Base-by-base conservation (phyloP, 2,888 invertebrate species). In the Mylabris sibirica region DNA sequence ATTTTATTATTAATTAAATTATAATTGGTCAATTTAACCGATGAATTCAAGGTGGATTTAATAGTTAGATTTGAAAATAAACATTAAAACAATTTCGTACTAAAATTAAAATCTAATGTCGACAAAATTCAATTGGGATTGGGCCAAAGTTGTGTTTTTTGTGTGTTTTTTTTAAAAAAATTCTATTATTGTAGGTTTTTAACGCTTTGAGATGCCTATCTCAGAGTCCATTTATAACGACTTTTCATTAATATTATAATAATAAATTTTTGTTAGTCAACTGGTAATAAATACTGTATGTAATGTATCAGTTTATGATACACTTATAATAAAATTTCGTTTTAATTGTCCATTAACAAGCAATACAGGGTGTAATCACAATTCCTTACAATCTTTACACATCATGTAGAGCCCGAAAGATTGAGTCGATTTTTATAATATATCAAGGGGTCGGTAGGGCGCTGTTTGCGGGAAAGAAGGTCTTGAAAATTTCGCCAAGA, bases 321-420 rank as follows among this genome's bases (percentile, higher is more conserved):
- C 22, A 22, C 22, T 53, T 53, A 53, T 53, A 53, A 53, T 53
- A 53, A 57, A 57, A 24, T 57, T 57, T 57, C 6, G 24, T 14
- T 57, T 57, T 24, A 57, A 57, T 57, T 57, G 24, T 61, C 35
- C 61, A 61, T 61, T 38, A 61, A 61, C 61, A 35, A 41, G 35
- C 41, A 41, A 38, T 41, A 60, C 14, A 30, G 14, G n/a, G n/a
- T n/a, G n/a, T n/a, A n/a, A n/a, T n/a, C n/a, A n/a, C n/a, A n/a
- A n/a, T n/a, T n/a, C n/a, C n/a, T n/a, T n/a, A n/a, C n/a, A n/a
- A n/a, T n/a, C n/a, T n/a, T n/a, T n/a, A n/a, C n/a, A n/a, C n/a
- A n/a, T n/a, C n/a, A n/a, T n/a, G n/a, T n/a, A n/a, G n/a, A n/a
- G n/a, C n/a, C n/a, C n/a, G n/a, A n/a, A n/a, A n/a, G n/a, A n/a